These are phyloP conservation scores for Micoletzkya japonica DNA, from an alignment of 2,888 invertebrate species.

Conservation along the genomic window DNA sequence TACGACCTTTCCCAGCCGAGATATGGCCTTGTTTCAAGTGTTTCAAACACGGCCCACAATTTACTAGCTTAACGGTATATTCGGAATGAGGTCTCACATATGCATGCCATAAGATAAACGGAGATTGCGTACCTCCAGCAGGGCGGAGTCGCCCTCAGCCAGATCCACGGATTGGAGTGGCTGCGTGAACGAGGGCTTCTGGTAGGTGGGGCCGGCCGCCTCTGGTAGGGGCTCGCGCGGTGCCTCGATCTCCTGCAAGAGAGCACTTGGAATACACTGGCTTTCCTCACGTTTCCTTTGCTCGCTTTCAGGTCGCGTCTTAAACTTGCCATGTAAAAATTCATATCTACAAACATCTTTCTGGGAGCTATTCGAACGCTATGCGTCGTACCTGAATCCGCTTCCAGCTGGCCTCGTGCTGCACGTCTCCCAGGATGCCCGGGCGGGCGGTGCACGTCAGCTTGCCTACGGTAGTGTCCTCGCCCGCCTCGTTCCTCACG, in stretches of 20 bases:
- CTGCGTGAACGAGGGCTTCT: constrained; percentile 90
- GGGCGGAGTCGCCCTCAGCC: constrained; percentile 85
- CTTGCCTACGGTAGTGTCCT: constrained; percentile 35
- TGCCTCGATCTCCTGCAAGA: constrained; percentile 81
- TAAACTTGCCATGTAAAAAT: neutral
- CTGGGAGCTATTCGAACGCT: neutral
- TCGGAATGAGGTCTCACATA: too few species aligned
- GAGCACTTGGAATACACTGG: constrained; percentile 62
- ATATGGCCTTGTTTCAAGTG: too few species aligned
- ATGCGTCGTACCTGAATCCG: constrained; percentile 73
- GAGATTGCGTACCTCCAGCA: constrained; percentile 76
- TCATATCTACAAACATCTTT: neutral
- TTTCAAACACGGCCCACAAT: too few species aligned
- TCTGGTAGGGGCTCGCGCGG: constrained; percentile 70
- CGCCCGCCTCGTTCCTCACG: constrained; percentile 19
- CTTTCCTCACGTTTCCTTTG: neutral
- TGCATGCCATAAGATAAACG: too few species aligned
- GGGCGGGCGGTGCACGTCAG: constrained; percentile 55
- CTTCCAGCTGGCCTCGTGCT: constrained; percentile 88
- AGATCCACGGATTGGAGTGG: constrained; percentile 86
- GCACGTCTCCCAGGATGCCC: constrained; percentile 77
- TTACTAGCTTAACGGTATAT: too few species aligned
- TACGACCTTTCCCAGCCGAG: too few species aligned
- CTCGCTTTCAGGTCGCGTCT: neutral
- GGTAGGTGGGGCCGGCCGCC: constrained; percentile 80